Evolutionary conservation across 2,888 invertebrate species (phyloP).

Genomic region (Anorthoa munda): DNA sequence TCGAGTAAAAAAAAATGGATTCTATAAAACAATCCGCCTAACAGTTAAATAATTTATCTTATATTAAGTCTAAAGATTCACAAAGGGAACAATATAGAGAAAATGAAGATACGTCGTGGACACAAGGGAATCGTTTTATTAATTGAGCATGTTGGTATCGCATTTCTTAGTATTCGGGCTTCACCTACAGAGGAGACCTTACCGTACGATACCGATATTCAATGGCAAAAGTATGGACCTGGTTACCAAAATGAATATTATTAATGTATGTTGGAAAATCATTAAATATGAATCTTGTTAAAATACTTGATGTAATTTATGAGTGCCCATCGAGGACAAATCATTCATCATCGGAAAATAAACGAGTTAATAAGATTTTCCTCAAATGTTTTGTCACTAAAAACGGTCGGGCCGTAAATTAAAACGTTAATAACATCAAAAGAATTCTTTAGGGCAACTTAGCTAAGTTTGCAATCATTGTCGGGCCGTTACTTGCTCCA

Average conservation of each 20-base stretch:
- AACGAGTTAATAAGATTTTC: constrained; percentile 15
- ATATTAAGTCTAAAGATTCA: constrained; percentile 26
- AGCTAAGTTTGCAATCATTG: constrained; percentile 50
- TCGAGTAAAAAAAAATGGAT: no score
- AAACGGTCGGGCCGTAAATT: constrained; percentile 20
- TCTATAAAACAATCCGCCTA: background rate
- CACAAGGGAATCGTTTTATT: constrained; percentile 73
- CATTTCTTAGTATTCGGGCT: constrained; percentile 79
- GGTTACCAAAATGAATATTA: constrained; percentile 39
- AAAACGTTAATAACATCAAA: constrained; percentile 37
- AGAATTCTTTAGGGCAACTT: constrained; percentile 34
- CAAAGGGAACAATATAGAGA: constrained; percentile 52
- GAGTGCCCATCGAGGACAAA: background rate
- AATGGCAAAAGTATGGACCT: constrained; percentile 73
- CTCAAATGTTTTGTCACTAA: constrained; percentile 33
- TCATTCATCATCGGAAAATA: constrained; percentile 34
- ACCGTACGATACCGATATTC: constrained; percentile 58
- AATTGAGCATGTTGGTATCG: constrained; percentile 76
- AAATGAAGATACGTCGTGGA: constrained; percentile 66
- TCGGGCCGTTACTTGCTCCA: constrained; percentile 53
- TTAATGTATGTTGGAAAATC: constrained; percentile 31
- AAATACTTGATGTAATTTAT: constrained; percentile 26
- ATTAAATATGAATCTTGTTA: constrained; percentile 35
- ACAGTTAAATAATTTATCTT: constrained; percentile 27
- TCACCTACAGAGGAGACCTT: constrained; percentile 68